Conservation (phyloP, 2,797 vertebrate genomes). For the Botia almorhae region DNA sequence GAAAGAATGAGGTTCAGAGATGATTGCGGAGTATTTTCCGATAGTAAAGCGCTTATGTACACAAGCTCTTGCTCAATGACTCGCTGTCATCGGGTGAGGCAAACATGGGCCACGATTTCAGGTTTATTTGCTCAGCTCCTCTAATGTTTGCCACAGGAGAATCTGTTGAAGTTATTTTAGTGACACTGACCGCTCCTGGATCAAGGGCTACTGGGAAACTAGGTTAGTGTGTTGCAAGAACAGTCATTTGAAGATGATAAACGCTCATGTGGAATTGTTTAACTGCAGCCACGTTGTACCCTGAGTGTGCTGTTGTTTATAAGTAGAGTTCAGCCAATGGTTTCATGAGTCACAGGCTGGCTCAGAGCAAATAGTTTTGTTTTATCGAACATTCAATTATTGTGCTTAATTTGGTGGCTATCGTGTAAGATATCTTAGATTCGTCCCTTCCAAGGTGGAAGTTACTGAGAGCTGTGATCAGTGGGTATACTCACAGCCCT, state of each 20-base stretch:
- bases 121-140: constrained; percentile 36
- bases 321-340: not conserved
- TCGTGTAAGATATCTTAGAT: constrained; percentile 2
- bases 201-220: constrained; percentile 36
- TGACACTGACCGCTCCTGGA: constrained; percentile 26
- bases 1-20: constrained; percentile 32
- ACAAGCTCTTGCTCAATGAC: constrained; percentile 24
- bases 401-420: constrained; percentile 14
- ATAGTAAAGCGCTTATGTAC: constrained; percentile 14
- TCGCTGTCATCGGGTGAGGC: not conserved
- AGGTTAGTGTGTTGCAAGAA: constrained; percentile 49
- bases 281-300: not conserved
- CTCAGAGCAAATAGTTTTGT: constrained; percentile 9
- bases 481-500: not conserved
- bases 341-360: not conserved
- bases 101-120: not conserved
- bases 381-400: constrained; percentile 11
- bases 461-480: not conserved
- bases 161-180: constrained; percentile 34
- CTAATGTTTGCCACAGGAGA: constrained; percentile 14
- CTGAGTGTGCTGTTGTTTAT: not conserved
- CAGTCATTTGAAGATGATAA: not conserved
- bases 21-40: constrained; percentile 10
- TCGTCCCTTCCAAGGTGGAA: constrained; percentile 15
- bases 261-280: constrained; percentile 47